These are phyloP conservation scores for Labeo calbasu DNA, from an alignment of 2,797 vertebrate species.

Conservation along the genomic window DNA sequence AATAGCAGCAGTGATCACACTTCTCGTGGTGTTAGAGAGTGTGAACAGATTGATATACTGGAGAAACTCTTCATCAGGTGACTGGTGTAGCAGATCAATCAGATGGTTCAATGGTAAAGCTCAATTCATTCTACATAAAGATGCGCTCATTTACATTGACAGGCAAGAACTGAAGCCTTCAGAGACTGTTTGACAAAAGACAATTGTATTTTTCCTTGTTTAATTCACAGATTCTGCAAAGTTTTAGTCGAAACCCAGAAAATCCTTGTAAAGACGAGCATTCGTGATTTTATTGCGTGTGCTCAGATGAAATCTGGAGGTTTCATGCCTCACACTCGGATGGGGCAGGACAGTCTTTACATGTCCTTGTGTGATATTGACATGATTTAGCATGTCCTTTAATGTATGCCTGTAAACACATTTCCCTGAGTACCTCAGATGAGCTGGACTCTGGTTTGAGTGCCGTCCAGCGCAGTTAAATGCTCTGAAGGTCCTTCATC, in stretches of 20 bases:
- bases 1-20: too few relatives aligned
- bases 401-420: slow-evolving; percentile 23
- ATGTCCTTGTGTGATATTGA: slow-evolving; percentile 34
- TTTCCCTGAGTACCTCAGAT: background rate
- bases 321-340: background rate
- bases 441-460: slow-evolving; percentile 18
- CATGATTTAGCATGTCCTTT: slow-evolving; percentile 37
- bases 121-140: background rate
- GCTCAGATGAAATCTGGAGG: background rate
- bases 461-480: background rate
- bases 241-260: background rate
- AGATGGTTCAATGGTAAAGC: background rate
- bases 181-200: background rate
- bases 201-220: background rate
- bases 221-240: background rate
- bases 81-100: background rate
- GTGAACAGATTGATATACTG: background rate
- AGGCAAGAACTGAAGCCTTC: background rate
- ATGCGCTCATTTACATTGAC: background rate
- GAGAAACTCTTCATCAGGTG: background rate
- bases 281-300: background rate
- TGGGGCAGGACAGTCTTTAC: slow-evolving; percentile 16
- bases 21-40: background rate
- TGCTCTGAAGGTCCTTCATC: slow-evolving; percentile 19
- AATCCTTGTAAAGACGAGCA: background rate